Conservation (phyloP, 2,113 vertebrate genomes). For the Bubo bubo region DNA sequence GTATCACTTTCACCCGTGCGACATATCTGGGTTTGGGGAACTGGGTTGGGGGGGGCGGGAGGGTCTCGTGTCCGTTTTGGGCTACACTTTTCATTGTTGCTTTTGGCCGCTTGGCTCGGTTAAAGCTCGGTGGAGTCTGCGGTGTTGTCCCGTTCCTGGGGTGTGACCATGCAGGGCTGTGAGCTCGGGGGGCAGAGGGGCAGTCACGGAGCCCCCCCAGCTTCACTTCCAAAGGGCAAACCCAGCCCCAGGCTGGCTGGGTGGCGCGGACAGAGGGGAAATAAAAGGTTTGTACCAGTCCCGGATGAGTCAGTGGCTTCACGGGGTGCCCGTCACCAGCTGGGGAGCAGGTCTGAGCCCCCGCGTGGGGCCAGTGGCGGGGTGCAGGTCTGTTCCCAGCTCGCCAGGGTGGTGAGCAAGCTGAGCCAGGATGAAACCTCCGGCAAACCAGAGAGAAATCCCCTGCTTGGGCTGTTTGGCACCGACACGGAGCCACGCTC, state of each 20-base stretch:
- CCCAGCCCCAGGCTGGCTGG: not conserved
- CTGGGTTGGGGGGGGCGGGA: not conserved
- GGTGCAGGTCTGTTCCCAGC: not conserved
- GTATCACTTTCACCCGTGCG: not conserved
- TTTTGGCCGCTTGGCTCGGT: not conserved
- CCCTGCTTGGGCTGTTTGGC: not conserved
- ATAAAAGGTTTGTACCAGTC: constrained; percentile 63
- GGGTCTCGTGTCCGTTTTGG: not conserved
- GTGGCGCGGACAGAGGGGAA: not conserved
- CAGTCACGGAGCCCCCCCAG: not conserved
- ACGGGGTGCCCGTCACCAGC: fast-evolving
- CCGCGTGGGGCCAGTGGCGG: fast-evolving
- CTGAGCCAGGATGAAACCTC: not conserved
- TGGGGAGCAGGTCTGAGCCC: not conserved
- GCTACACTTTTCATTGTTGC: not conserved
- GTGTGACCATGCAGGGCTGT: fast-evolving
- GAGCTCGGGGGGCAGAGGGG: not conserved
- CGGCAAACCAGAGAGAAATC: fast-evolving
- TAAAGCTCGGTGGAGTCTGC: not conserved
- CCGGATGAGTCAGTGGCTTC: not conserved
- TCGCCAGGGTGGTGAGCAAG: not conserved
- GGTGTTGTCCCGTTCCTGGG: not conserved
- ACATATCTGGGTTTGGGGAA: not conserved
- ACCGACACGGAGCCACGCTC: fast-evolving
- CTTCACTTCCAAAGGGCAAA: not conserved